These are phyloP conservation scores for Dicentrarchus labrax DNA, from an alignment of 2,113 vertebrate species.

Conservation along the genomic window DNA sequence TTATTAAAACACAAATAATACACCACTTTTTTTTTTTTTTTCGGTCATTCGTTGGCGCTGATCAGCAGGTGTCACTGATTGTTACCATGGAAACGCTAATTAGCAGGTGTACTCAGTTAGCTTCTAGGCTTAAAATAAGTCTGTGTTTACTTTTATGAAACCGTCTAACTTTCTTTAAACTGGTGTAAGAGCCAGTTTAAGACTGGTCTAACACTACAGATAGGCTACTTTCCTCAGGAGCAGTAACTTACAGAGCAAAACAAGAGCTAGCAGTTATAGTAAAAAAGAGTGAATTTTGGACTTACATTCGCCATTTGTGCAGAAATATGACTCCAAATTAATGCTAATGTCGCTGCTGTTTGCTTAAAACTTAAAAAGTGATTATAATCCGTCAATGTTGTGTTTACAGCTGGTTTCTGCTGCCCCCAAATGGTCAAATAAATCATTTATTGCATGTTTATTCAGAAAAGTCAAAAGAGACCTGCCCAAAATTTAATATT, in stretches of 20 bases:
- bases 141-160: too few relatives aligned
- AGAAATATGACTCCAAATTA: not conserved
- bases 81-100: too few relatives aligned
- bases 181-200: too few relatives aligned
- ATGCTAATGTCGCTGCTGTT: too few relatives aligned
- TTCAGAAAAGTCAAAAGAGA: too few relatives aligned
- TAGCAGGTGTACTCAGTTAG: too few relatives aligned
- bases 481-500: too few relatives aligned
- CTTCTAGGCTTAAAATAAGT: too few relatives aligned
- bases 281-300: not conserved
- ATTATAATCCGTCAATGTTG: too few relatives aligned
- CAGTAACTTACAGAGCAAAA: not conserved
- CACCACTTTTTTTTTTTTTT: not conserved
- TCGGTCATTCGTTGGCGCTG: not conserved
- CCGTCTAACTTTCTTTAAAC: too few relatives aligned
- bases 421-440: not conserved
- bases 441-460: too few relatives aligned
- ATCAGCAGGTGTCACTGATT: not conserved
- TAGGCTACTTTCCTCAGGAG: not conserved
- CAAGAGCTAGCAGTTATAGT: not conserved
- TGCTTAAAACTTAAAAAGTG: not conserved
- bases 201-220: too few relatives aligned
- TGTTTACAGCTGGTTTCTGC: not conserved
- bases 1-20: not conserved
- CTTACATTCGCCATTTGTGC: not conserved